phyloP scores from a whole-genome alignment of 30 jellyfish, hydroid and myxozoan genomes.

The Calvadosia cruxmelitensis region DNA sequence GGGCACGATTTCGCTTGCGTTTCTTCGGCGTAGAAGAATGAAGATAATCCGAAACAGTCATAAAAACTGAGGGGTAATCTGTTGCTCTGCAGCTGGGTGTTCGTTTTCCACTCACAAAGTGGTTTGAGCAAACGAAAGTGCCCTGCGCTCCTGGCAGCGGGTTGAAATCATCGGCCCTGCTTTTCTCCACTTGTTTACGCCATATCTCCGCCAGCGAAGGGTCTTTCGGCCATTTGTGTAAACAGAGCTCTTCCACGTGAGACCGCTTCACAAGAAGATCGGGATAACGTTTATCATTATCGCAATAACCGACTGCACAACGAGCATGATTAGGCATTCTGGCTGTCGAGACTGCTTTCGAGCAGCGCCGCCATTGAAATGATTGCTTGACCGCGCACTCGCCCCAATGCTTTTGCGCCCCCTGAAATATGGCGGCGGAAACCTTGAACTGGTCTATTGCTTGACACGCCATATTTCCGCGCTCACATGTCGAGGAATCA shows the following conservation, averaged over 20 bases:
- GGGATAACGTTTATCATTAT: constrained; percentile 31
- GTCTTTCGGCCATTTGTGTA: constrained; percentile 5
- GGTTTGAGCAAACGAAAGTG: constrained; percentile 28
- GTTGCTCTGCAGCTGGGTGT: constrained; percentile 10
- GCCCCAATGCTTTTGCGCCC: constrained; percentile 2
- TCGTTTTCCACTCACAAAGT: constrained; percentile 24
- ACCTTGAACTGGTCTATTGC: no score
- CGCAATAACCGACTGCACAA: constrained; percentile 26
- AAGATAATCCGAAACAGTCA: constrained; percentile 4
- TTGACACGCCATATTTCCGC: no score
- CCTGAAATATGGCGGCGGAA: neutral
- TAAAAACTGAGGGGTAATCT: constrained; percentile 11
- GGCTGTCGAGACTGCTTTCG: neutral
- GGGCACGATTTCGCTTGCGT: neutral
- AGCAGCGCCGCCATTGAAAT: neutral
- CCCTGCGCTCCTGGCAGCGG: constrained; percentile 5
- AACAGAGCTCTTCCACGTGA: neutral
- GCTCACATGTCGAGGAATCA: no score
- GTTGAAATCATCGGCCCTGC: constrained; percentile 6
- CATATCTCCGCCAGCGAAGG: constrained; percentile 6
- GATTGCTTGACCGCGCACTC: neutral
- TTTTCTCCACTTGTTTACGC: constrained; percentile 11
- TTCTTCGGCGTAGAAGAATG: neutral
- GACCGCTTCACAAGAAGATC: neutral
- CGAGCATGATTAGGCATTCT: neutral